These are phyloP conservation scores for Ptychodera flava DNA, from an alignment of 35 echinoderm and acorn worm genomes.

Conservation along the genomic window DNA sequence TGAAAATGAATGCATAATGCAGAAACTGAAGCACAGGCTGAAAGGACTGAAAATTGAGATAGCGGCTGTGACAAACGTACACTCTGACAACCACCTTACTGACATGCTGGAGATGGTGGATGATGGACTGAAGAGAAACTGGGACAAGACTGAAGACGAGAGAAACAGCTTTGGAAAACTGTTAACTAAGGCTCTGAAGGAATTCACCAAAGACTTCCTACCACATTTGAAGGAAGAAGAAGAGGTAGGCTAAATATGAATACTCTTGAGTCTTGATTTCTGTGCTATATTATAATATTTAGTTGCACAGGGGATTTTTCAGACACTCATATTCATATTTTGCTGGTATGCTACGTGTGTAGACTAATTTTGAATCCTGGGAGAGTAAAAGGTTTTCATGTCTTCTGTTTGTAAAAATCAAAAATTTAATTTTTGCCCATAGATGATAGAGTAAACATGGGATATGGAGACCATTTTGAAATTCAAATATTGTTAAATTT, in stretches of 20 bases:
- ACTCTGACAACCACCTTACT: constrained; percentile 80
- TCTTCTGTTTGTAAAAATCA: no score
- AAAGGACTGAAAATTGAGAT: constrained; percentile 67
- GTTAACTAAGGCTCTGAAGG: constrained; percentile 54
- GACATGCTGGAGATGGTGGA: constrained; percentile 86
- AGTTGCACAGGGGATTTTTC: no score
- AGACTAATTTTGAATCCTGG: no score
- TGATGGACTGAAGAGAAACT: constrained; percentile 33
- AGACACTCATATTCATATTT: no score
- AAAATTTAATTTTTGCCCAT: no score
- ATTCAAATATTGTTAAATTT: no score
- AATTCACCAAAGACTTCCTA: constrained; percentile 90
- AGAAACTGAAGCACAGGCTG: constrained; percentile 80
- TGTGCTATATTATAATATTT: no score
- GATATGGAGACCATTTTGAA: no score
- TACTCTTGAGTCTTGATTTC: background rate
- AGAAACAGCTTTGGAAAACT: constrained; percentile 47
- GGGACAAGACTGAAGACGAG: constrained; percentile 41
- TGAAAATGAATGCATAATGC: constrained; percentile 99
- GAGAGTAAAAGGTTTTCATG: no score
- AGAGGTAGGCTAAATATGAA: constrained; percentile 47
- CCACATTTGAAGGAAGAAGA: constrained; percentile 99
- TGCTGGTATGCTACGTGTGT: no score
- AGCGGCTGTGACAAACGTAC: constrained; percentile 67
- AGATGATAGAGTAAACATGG: no score